Conservation (phyloP, 1,140 invertebrate species). For the Asobara japonica region DNA sequence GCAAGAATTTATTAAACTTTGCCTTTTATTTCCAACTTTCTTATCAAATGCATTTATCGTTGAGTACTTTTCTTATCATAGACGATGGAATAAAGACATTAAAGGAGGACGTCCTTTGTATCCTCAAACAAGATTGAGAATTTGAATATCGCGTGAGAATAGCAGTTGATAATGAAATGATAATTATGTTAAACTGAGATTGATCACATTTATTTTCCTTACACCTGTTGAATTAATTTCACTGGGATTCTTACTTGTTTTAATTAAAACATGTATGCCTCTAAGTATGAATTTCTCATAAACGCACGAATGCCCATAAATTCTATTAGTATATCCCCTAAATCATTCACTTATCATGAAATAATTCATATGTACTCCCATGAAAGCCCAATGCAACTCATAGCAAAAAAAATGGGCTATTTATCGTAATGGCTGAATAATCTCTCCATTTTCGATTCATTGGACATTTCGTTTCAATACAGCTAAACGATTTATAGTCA, state of each 20-base stretch:
- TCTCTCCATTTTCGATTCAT: constrained; percentile 6
- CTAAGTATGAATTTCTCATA: neutral
- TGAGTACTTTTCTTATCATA: neutral
- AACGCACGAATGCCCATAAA: neutral
- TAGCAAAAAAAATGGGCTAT: neutral
- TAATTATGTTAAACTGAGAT: constrained; percentile 8
- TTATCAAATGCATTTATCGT: neutral
- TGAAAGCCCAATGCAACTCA: neutral
- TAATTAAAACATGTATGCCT: neutral
- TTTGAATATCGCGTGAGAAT: constrained; percentile 12
- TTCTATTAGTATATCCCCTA: neutral
- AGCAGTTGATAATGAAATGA: neutral
- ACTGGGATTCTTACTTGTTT: neutral
- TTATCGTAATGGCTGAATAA: constrained; percentile 23
- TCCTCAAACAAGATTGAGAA: neutral
- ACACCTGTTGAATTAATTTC: neutral
- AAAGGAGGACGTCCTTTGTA: neutral
- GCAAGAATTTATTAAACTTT: neutral
- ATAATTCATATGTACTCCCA: neutral
- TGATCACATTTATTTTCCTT: neutral
- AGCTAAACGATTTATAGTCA: constrained; percentile 23
- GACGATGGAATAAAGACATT: neutral
- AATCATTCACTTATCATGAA: neutral
- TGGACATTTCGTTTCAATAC: constrained; percentile 20
- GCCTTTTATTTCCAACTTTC: neutral